Evolutionary conservation across 2,797 vertebrate species (phyloP).

Genomic region (Diplodus puntazzo): DNA sequence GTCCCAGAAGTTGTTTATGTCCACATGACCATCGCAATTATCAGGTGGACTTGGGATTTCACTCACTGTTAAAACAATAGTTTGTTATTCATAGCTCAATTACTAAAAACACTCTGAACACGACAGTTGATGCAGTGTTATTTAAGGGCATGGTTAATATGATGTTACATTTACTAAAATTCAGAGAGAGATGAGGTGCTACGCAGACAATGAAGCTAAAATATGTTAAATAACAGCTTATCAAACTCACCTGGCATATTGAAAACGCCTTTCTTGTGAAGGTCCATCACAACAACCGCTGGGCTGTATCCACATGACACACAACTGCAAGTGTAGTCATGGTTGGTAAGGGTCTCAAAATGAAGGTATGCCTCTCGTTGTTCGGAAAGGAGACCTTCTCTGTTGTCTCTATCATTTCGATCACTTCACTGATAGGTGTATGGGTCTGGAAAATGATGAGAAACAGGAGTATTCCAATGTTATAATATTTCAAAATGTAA

Average conservation of each 20-base stretch:
- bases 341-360: not conserved
- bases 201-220: not conserved
- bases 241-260: constrained; percentile 7
- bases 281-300: constrained; percentile 3
- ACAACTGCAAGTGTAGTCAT: constrained; percentile 4
- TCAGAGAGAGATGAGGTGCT: not conserved
- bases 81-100: not conserved
- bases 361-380: not conserved
- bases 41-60: not conserved
- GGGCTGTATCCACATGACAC: constrained; percentile 4
- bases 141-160: not conserved
- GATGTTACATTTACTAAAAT: not conserved
- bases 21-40: not conserved
- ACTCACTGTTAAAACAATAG: constrained; percentile 1
- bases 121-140: not conserved
- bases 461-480: not conserved
- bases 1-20: too few relatives aligned
- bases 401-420: not conserved
- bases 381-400: not conserved
- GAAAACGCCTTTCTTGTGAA: not conserved
- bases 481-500: not conserved
- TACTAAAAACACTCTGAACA: not conserved
- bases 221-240: not conserved
- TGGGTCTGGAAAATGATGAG: not conserved
- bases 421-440: not conserved